Percentiles rank a stretch among this genome's conserved stretches.
phyloP scores from a whole-genome alignment of 2,113 vertebrate species.

The Perca schrenkii region DNA sequence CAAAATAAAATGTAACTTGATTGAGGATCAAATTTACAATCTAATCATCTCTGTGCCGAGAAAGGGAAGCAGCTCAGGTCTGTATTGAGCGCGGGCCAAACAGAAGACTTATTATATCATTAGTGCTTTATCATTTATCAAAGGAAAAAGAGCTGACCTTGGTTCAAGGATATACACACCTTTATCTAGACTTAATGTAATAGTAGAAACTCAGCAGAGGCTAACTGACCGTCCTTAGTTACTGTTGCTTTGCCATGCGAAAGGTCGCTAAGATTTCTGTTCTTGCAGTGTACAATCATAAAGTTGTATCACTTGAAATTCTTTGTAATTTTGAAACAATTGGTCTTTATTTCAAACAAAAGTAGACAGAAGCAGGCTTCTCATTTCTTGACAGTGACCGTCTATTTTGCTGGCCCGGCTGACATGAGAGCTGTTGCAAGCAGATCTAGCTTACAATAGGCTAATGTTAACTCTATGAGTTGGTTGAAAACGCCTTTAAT shows the following conservation, averaged over 20 bases:
- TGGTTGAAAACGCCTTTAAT: too few species aligned
- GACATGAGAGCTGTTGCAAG: too few species aligned
- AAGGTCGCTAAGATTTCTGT: neutral
- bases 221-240: neutral
- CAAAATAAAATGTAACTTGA: constrained; percentile 41
- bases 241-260: neutral
- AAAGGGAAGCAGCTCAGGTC: constrained; percentile 6
- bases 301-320: neutral
- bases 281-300: neutral
- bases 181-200: constrained; percentile 7
- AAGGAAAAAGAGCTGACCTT: constrained; percentile 28
- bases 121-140: constrained; percentile 29
- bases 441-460: too few species aligned
- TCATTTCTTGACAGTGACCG: too few species aligned
- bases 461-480: too few species aligned
- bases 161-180: constrained; percentile 40
- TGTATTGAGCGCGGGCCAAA: constrained; percentile 32
- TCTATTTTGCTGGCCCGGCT: too few species aligned
- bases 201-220: neutral
- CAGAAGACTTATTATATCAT: constrained; percentile 42
- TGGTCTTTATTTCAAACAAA: neutral
- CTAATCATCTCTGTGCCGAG: constrained; percentile 49
- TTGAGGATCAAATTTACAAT: constrained; percentile 68
- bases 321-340: neutral
- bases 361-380: neutral